Evolutionary conservation across 2,888 invertebrate species (phyloP).

Genomic region (Globia sparganii): DNA sequence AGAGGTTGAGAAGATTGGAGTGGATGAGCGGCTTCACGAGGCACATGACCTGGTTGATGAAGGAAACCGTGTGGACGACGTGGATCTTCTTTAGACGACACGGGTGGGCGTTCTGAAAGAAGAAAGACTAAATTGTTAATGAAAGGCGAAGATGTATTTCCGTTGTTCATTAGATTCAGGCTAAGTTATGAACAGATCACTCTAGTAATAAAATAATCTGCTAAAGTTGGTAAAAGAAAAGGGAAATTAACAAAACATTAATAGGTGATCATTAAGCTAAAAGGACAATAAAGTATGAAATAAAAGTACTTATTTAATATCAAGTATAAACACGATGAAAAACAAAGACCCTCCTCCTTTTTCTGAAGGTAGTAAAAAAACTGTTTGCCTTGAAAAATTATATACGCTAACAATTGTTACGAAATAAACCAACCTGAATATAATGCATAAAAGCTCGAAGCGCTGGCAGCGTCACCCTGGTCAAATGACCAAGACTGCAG

Average conservation of each 20-base stretch:
- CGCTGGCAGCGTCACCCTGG: conserved; percentile 91
- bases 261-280: neutral
- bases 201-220: neutral
- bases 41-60: conserved; percentile 93
- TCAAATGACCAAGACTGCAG: conserved; percentile 92
- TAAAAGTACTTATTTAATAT: too few species aligned
- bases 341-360: neutral
- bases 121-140: neutral
- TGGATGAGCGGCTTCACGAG: conserved; percentile 92
- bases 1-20: conserved; percentile 90
- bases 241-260: neutral
- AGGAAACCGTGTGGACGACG: conserved; percentile 92
- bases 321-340: neutral
- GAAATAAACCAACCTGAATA: conserved; percentile 89
- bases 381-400: neutral
- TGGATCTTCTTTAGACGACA: conserved; percentile 92
- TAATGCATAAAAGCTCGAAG: conserved; percentile 92
- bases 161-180: neutral
- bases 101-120: conserved; percentile 92
- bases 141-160: neutral
- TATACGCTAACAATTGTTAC: neutral
- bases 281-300: neutral
- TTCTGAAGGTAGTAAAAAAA: neutral
- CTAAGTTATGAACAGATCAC: neutral
- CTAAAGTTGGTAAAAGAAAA: neutral